A percentile compares a stretch with the other conserved stretches of the same genome.
Evolutionary conservation across 2,888 invertebrate species (phyloP).

Genomic region (Nowickia ferox): DNA sequence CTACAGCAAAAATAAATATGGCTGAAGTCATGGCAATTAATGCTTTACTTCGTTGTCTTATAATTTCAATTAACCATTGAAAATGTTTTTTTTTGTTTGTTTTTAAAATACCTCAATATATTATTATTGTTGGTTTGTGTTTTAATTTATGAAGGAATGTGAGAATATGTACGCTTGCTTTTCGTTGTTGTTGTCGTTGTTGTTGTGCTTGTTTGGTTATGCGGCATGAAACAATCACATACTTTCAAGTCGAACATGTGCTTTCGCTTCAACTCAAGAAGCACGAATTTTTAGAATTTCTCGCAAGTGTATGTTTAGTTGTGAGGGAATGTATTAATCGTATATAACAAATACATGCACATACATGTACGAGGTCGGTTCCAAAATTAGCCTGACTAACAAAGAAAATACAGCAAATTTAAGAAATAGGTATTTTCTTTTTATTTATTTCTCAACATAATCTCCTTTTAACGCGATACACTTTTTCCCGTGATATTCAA

Average conservation of each 20-base stretch:
- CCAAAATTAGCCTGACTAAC: too few species aligned
- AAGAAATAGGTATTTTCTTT: too few species aligned
- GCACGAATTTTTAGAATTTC: neutral
- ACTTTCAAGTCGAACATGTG: neutral
- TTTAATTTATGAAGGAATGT: conserved; percentile 3
- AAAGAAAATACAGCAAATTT: too few species aligned
- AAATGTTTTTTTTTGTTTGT: neutral
- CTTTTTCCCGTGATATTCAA: too few species aligned
- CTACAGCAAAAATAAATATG: conserved; percentile 5
- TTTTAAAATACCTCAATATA: neutral
- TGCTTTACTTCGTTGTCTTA: conserved; percentile 48
- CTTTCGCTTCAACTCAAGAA: neutral
- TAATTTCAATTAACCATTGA: conserved; percentile 56
- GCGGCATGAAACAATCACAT: neutral
- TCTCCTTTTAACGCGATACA: too few species aligned
- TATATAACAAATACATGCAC: too few species aligned
- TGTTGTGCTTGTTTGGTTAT: neutral
- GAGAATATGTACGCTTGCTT: too few species aligned
- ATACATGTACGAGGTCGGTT: too few species aligned
- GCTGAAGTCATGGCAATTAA: conserved; percentile 42
- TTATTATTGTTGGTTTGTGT: neutral
- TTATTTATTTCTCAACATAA: too few species aligned
- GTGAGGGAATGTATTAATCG: too few species aligned
- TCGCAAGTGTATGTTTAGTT: neutral
- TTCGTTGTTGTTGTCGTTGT: neutral